Evolutionary conservation across 2,797 vertebrate genomes (phyloP).

Genomic region (Scyliorhinus canicula): DNA sequence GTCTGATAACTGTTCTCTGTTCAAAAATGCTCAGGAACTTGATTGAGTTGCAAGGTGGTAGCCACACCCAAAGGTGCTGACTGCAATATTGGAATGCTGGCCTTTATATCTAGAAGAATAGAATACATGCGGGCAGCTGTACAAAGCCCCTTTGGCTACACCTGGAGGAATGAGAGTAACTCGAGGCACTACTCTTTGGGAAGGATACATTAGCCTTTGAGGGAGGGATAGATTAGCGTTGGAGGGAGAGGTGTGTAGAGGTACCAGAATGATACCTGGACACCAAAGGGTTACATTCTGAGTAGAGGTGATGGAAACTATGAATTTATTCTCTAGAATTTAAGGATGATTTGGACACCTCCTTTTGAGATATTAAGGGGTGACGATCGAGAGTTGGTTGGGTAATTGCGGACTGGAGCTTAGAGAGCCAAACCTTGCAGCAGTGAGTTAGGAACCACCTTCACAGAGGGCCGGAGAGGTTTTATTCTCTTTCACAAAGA

Average conservation of each 20-base stretch:
- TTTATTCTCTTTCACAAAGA: not conserved
- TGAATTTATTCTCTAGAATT: not conserved
- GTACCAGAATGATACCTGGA: not conserved
- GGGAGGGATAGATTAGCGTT: not conserved
- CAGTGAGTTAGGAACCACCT: not conserved
- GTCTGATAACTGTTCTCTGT: not conserved
- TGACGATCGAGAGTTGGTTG: too few species aligned
- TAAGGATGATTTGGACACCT: not conserved
- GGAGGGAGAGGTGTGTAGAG: not conserved
- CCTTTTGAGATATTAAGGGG: not conserved
- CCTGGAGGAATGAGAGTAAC: not conserved
- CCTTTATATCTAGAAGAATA: not conserved
- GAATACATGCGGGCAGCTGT: not conserved
- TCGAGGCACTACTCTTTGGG: not conserved
- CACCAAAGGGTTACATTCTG: not conserved
- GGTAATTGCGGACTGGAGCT: too few species aligned
- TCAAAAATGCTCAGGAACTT: not conserved
- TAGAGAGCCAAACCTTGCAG: not conserved
- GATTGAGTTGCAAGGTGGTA: not conserved
- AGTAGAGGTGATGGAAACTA: not conserved
- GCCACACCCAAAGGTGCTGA: too few species aligned
- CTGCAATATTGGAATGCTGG: too few species aligned
- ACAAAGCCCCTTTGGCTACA: not conserved
- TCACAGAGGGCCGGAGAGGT: not conserved
- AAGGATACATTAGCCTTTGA: not conserved